phyloP scores from a whole-genome alignment of 2,113 vertebrate species.

The Thinocorus orbignyianus region DNA sequence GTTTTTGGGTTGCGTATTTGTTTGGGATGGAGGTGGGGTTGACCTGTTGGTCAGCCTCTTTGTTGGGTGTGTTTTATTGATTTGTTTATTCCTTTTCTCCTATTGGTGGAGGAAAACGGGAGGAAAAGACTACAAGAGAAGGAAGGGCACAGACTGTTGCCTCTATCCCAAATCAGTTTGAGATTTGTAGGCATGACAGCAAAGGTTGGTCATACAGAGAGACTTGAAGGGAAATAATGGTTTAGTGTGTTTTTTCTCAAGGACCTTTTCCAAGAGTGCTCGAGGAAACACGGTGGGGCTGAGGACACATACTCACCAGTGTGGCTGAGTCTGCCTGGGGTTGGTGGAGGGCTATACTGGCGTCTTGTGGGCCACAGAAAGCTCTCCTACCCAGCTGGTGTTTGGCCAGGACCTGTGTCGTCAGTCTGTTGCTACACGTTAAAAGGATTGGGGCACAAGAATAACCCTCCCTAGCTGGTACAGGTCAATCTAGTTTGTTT shows the following conservation, averaged over 20 bases:
- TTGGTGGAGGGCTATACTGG: accelerated
- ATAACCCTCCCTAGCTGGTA: neutral
- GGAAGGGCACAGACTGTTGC: neutral
- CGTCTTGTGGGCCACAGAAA: accelerated
- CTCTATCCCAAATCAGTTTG: neutral
- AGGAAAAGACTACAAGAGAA: neutral
- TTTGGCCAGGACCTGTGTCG: accelerated
- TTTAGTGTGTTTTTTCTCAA: neutral
- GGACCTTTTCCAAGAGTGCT: neutral
- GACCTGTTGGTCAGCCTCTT: neutral
- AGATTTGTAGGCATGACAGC: accelerated
- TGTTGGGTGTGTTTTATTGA: neutral
- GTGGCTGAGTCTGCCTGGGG: accelerated
- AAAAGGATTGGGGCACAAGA: accelerated
- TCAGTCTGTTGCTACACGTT: too few relatives aligned
- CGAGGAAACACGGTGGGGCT: neutral
- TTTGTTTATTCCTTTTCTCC: neutral
- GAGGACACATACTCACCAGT: accelerated
- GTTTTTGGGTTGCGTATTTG: neutral
- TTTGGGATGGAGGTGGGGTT: neutral
- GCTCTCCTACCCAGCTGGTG: neutral
- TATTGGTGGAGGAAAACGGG: accelerated
- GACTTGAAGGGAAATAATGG: accelerated
- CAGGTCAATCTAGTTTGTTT: neutral
- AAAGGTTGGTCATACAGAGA: accelerated